Evolutionary conservation across 2,888 invertebrate genomes (phyloP), one percentile per base, ranked within the genome.

Genomic region (Eustalomyia histrio): DNA sequence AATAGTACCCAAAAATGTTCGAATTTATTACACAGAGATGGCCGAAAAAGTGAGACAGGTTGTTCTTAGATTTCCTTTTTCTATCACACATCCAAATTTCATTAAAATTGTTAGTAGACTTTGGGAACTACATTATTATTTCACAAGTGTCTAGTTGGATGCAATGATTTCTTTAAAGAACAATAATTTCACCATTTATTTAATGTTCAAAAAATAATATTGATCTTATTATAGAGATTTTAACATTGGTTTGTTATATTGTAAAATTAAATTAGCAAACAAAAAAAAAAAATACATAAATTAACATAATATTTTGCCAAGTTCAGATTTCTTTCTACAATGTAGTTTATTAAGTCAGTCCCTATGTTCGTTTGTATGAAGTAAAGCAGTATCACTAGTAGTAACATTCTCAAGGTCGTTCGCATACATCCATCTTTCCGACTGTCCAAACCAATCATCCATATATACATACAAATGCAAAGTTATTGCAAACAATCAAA

Each of bases 321-420:
- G 52, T 33, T 63, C 10, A 50, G 33, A 52, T 52, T 52, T 52
- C 35, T 52, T 17, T 52, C n/a, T 33, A 17, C 21, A 47, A 21
- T 58, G 33, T 50, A 29, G 33, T 39, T 61, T 35, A 50, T 52
- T 52, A 60, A 47, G 29, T 60, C 50, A 68, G 43, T 53, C 10
- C 21, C 33, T n/a, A 39, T 29, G 29, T 29, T 29, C 29, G 29
- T 29, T 29, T 7, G 29, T 29, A 29, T 29, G 21, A 43, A 35
- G 39, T 61, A 24, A 24, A 39, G 52, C 24, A 61, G 39, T 39
- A 21, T 21, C 21, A 21, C 29, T 29, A 1, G 52, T 14, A 5
- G 47, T 61, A 74, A 43, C 35, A 74, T 50, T 61, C 47, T 73
- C 78, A 82, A 82, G 82, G 82, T 72, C 82, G 60, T 76, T 76